phyloP scores from a whole-genome alignment of 2,888 invertebrate species.

The Lasius platythorax region DNA sequence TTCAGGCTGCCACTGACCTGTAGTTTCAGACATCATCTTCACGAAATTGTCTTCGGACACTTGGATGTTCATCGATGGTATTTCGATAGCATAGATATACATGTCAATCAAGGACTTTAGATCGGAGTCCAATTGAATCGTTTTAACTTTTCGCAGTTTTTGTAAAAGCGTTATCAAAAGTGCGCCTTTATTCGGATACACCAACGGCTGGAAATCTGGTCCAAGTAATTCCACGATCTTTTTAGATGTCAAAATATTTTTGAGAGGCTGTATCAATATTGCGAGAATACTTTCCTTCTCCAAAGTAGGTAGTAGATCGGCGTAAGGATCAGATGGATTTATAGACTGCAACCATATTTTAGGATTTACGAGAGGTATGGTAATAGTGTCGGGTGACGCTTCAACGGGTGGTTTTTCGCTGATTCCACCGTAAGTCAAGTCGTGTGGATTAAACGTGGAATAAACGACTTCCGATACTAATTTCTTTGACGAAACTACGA shows the following conservation, averaged over 20 bases:
- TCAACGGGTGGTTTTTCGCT: conserved; percentile 24
- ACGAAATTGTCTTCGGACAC: conserved; percentile 23
- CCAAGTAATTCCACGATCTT: conserved; percentile 58
- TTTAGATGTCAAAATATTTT: conserved; percentile 30
- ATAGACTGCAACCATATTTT: conserved; percentile 61
- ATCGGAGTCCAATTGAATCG: not conserved
- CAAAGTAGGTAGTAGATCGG: conserved; percentile 62
- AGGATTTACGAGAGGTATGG: conserved; percentile 67
- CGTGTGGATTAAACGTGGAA: conserved; percentile 43
- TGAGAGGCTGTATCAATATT: conserved; percentile 51
- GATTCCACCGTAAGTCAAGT: not conserved
- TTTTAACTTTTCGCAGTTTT: conserved; percentile 36
- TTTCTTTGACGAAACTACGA: conserved; percentile 39
- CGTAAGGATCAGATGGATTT: conserved; percentile 63
- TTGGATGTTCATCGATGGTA: conserved; percentile 33
- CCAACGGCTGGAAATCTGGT: conserved; percentile 54
- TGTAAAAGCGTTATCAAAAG: conserved; percentile 62
- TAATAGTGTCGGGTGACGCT: not conserved
- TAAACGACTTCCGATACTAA: conserved; percentile 59
- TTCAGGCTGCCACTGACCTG: conserved; percentile 63
- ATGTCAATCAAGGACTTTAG: conserved; percentile 14
- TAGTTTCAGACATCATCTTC: conserved; percentile 25
- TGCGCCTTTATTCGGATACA: conserved; percentile 65
- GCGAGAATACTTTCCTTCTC: not conserved
- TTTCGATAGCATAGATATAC: conserved; percentile 35